phyloP scores from a whole-genome alignment of 1,140 invertebrate genomes.

The Halictus rubicundus region DNA sequence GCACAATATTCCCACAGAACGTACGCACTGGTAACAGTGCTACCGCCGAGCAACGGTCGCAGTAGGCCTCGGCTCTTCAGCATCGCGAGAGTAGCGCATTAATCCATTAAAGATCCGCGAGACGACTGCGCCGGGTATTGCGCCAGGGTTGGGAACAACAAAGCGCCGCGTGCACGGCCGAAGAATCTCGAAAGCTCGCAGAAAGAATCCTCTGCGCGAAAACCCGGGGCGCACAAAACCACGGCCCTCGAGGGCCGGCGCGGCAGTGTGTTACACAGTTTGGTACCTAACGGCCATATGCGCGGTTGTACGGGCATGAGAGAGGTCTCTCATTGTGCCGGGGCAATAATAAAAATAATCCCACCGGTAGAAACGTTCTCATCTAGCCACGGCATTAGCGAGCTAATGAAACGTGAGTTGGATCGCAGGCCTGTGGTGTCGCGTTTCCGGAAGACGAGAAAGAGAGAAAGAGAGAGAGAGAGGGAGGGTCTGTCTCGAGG shows the following conservation, averaged over 20 bases:
- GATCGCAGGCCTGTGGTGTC: constrained; percentile 51
- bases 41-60: too few species aligned
- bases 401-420: constrained; percentile 67
- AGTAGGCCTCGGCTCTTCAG: too few species aligned
- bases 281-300: neutral
- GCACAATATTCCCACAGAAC: too few species aligned
- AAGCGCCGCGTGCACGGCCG: neutral
- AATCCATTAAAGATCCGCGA: neutral
- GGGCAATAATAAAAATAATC: constrained; percentile 37
- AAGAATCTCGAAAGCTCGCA: too few species aligned
- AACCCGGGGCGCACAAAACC: neutral
- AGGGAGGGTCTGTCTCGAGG: neutral
- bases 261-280: neutral
- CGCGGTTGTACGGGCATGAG: neutral
- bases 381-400: constrained; percentile 56
- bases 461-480: constrained; percentile 21
- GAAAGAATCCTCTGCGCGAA: neutral
- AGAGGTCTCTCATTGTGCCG: neutral
- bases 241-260: neutral
- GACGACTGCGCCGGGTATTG: too few species aligned
- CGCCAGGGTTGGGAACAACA: neutral
- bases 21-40: too few species aligned
- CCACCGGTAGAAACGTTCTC: constrained; percentile 37
- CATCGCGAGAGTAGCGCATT: neutral
- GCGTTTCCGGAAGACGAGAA: constrained; percentile 60